Base-by-base conservation (phyloP, 1,140 invertebrate species). In the Branchinecta lynchi region DNA sequence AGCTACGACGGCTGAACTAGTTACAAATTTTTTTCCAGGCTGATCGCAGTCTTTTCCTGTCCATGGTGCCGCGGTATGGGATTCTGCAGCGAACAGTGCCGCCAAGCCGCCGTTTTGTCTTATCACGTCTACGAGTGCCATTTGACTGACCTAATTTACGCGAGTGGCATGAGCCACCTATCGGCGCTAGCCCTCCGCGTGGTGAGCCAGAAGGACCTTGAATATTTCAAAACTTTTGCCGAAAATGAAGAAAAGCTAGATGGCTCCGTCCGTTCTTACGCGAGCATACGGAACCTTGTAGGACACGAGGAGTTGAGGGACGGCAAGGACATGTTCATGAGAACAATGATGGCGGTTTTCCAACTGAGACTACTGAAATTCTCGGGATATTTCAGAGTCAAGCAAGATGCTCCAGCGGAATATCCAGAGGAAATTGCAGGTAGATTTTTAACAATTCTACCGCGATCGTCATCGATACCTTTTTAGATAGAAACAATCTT, bases 51-150 rank as follows among this genome's bases (percentile, higher is more conserved):
- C 0, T 78, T 88, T 68, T 87, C 90, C 0, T 96, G 93, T 80
- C 81, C 84, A 10, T 81, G 78, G 7, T 96, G 93, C 77, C 82
- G 84, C 44, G 84, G 85, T 71, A 82, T 92, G 0, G 79, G 86
- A 17, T 93, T 91, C 75, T 98, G 93, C 78, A 86, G 86, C 71
- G 82, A 85, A 3, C 77, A 83, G 68, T 98, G 94, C 76, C 81
- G 84, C 71, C 79, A 86, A 68, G 74, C 77, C 60, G 88, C 90
- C 0, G 81, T 84, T 69, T 79, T 81, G 71, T 80, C 83, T 0
- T 90, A 87, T 77, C 94, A 98, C 75, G 78, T 77, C 51, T 83
- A 84, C 72, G 93, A 97, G 81, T 97, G 93, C 76, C 78, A 81
- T n/a, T 82, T 93, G 65, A 77, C 92, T 12, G 83, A 84, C 51